These are phyloP conservation scores for Enteromius mattozi DNA, from an alignment of 2,797 vertebrate species.

Conservation along the genomic window DNA sequence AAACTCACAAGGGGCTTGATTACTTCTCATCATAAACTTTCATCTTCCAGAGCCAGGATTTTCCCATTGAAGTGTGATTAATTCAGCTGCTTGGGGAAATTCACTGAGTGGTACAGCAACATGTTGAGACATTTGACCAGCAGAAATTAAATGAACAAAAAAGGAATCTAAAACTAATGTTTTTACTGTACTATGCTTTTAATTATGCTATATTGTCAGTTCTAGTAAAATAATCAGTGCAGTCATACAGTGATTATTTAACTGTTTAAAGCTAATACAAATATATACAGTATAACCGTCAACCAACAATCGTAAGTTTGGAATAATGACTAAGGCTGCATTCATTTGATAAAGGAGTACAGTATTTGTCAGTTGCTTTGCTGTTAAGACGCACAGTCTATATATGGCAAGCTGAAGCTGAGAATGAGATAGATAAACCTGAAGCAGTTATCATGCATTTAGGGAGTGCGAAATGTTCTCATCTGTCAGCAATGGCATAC, in stretches of 20 bases:
- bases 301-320: no score
- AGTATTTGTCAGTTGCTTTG: background rate
- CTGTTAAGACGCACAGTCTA: background rate
- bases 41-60: constrained; percentile 1
- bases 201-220: background rate
- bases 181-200: background rate
- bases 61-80: constrained; percentile 23
- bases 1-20: constrained; percentile 10
- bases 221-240: background rate
- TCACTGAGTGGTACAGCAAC: background rate
- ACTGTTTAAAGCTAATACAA: no score
- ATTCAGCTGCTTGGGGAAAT: constrained; percentile 13
- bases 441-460: constrained; percentile 6
- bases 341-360: background rate
- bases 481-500: background rate
- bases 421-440: background rate
- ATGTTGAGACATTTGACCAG: constrained; percentile 1
- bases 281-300: no score
- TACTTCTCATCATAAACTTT: constrained; percentile 3
- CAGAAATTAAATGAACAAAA: background rate
- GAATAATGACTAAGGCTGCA: background rate
- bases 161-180: background rate
- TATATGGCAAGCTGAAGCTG: background rate
- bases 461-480: background rate
- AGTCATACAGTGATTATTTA: background rate